Evolutionary conservation across 2,113 vertebrate genomes (phyloP).

Genomic region (Anoplopoma fimbria): DNA sequence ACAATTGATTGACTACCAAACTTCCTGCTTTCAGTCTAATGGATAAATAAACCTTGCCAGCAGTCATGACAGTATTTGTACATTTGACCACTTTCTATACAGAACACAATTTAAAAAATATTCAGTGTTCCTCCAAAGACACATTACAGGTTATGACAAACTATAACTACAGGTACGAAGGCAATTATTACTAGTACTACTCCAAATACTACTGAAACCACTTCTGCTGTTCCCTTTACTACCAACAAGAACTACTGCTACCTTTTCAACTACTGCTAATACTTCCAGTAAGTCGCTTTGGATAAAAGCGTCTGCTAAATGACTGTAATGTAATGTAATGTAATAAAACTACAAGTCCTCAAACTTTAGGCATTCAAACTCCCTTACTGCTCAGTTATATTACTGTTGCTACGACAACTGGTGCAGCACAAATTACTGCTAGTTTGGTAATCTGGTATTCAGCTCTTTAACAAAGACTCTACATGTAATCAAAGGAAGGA

Average conservation of each 20-base stretch:
- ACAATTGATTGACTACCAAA: neutral
- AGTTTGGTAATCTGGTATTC: neutral
- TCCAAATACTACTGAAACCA: neutral
- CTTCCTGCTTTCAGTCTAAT: neutral
- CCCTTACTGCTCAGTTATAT: too few species aligned
- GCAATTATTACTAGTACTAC: neutral
- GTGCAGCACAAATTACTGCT: neutral
- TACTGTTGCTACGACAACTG: neutral
- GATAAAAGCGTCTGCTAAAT: too few species aligned
- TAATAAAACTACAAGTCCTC: neutral
- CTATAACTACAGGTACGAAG: too few species aligned
- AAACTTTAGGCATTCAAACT: neutral
- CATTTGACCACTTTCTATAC: neutral
- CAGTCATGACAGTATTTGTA: neutral
- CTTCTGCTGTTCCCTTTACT: neutral
- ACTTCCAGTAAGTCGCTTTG: too few species aligned
- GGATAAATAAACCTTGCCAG: neutral
- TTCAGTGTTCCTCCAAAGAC: neutral
- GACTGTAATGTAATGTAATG: too few species aligned
- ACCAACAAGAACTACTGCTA: neutral
- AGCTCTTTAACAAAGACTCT: neutral
- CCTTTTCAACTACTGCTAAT: neutral
- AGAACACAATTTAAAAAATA: neutral
- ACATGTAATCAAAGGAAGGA: constrained; percentile 2
- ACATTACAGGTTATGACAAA: neutral